Evolutionary conservation across 2,888 invertebrate genomes (phyloP).

Genomic region (Tryphoninae sp.): DNA sequence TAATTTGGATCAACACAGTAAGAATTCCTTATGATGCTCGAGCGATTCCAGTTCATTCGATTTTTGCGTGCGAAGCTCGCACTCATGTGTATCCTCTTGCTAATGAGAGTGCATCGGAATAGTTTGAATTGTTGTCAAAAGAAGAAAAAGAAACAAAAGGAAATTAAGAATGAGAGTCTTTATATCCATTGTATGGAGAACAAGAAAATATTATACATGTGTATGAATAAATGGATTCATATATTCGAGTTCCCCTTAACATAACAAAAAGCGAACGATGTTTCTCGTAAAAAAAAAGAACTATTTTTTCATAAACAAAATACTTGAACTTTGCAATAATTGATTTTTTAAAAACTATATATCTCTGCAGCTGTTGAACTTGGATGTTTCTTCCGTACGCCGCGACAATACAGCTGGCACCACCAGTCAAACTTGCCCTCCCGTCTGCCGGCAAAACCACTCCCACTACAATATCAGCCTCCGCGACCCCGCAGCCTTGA

Average conservation of each 20-base stretch:
- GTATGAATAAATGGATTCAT: conserved; percentile 68
- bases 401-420: not conserved
- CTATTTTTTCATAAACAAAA: not conserved
- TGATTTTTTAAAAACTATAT: not conserved
- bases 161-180: conserved; percentile 44
- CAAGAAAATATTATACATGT: conserved; percentile 58
- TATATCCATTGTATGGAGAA: conserved; percentile 60
- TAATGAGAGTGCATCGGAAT: conserved; percentile 55
- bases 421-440: not conserved
- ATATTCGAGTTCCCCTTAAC: conserved; percentile 58
- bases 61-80: conserved; percentile 37
- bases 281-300: not conserved
- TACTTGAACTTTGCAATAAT: not conserved
- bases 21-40: conserved; percentile 48
- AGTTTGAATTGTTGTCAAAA: conserved; percentile 53
- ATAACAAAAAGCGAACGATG: conserved; percentile 18
- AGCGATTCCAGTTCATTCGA: conserved; percentile 45
- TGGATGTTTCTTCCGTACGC: not conserved
- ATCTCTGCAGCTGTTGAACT: conserved; percentile 20
- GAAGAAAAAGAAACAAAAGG: conserved; percentile 16
- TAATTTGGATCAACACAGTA: conserved; percentile 18
- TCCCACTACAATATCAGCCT: conserved; percentile 28
- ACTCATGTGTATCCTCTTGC: conserved; percentile 50
- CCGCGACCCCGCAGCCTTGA: conserved; percentile 42
- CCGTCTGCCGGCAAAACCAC: conserved; percentile 1